Conservation (phyloP, 2,888 invertebrate genomes). For the Drepana falcataria region DNA sequence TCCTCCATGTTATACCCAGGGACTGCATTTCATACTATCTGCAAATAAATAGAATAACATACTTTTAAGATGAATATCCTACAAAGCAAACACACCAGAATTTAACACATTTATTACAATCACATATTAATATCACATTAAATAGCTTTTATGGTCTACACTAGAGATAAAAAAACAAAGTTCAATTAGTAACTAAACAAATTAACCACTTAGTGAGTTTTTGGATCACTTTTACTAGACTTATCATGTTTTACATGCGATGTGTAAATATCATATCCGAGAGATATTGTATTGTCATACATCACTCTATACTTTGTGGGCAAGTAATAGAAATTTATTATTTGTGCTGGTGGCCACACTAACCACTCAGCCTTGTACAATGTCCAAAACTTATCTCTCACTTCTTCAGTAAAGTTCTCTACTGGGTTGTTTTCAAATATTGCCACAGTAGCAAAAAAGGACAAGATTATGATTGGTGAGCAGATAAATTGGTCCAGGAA, state of each 20-base stretch:
- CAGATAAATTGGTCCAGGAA: conserved; percentile 89
- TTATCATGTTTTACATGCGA: conserved; percentile 86
- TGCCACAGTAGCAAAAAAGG: conserved; percentile 88
- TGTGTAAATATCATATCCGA: conserved; percentile 91
- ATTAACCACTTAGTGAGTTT: background rate
- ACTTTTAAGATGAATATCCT: background rate
- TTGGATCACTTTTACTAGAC: conserved; percentile 13
- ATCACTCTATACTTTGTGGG: conserved; percentile 90
- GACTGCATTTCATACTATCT: conserved; percentile 49
- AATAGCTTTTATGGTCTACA: background rate
- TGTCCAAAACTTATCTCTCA: conserved; percentile 85
- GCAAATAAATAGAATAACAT: conserved; percentile 23
- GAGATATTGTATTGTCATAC: conserved; percentile 91
- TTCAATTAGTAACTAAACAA: conserved; percentile 2
- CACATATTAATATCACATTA: background rate
- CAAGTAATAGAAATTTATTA: conserved; percentile 93
- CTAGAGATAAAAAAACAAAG: conserved; percentile 5
- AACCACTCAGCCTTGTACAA: conserved; percentile 93
- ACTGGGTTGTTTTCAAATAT: conserved; percentile 82
- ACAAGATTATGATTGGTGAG: conserved; percentile 87
- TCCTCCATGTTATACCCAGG: conserved; percentile 51
- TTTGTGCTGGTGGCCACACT: conserved; percentile 95
- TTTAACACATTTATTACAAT: background rate
- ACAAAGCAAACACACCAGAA: conserved; percentile 1
- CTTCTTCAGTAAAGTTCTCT: conserved; percentile 81